Conservation (phyloP, 2,888 invertebrate genomes). For the Spilarctia lutea region DNA sequence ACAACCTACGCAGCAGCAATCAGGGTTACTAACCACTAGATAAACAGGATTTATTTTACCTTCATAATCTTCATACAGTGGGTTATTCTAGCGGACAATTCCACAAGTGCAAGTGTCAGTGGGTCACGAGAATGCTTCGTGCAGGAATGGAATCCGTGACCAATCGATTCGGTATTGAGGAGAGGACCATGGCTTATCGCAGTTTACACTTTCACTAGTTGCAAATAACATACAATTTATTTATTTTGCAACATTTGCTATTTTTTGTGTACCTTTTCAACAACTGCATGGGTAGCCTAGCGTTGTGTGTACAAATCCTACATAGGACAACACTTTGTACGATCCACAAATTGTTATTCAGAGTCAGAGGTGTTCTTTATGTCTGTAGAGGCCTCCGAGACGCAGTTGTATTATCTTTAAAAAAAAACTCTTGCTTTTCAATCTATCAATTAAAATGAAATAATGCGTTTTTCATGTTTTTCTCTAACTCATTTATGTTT, state of each 20-base stretch:
- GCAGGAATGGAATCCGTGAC: constrained; percentile 1
- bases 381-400: too few species aligned
- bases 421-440: too few species aligned
- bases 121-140: constrained; percentile 1
- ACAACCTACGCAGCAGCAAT: too few species aligned
- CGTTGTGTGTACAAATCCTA: too few species aligned
- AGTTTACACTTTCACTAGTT: constrained; percentile 1
- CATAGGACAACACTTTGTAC: too few species aligned
- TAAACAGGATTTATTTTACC: background rate
- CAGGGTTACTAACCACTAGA: background rate
- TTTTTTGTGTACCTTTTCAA: too few species aligned
- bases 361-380: too few species aligned
- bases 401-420: too few species aligned
- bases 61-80: background rate
- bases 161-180: background rate
- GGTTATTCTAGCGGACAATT: background rate
- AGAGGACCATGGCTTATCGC: background rate
- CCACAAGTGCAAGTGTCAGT: background rate
- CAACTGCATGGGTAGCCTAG: too few species aligned
- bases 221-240: background rate
- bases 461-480: too few species aligned
- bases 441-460: too few species aligned
- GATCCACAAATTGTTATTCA: too few species aligned
- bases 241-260: background rate
- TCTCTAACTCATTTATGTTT: background rate